phyloP scores from a whole-genome alignment of 2,113 vertebrate species.

The Leucoraja erinaceus region DNA sequence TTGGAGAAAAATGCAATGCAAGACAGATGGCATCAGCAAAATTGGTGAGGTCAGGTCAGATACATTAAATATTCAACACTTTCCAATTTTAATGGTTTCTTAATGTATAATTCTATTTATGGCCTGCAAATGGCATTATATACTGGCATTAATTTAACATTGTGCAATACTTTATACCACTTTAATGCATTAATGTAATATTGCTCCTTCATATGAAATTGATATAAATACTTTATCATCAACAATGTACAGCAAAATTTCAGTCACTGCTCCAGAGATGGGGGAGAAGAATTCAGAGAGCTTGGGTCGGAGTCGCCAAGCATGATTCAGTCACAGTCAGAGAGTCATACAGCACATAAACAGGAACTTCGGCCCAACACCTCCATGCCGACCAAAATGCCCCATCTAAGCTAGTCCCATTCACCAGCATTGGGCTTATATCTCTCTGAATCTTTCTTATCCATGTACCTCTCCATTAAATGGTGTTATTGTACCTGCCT shows the following conservation, averaged over 20 bases:
- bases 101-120: neutral
- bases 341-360: too few species aligned
- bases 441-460: too few species aligned
- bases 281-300: neutral
- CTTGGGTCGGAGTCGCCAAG: neutral
- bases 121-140: neutral
- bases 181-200: neutral
- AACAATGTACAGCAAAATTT: neutral
- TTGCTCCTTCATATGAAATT: neutral
- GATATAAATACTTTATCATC: neutral
- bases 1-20: neutral
- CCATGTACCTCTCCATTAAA: too few species aligned
- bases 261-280: neutral
- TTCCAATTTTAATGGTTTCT: neutral
- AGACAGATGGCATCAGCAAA: neutral
- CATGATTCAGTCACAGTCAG: too few species aligned
- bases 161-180: neutral
- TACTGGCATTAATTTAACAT: constrained; percentile 27
- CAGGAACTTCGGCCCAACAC: too few species aligned
- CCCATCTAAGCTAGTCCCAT: too few species aligned
- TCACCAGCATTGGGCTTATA: too few species aligned
- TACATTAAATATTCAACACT: neutral
- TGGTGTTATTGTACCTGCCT: too few species aligned
- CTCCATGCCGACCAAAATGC: too few species aligned
- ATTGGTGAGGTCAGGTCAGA: neutral